Conservation (phyloP, 2,797 vertebrate genomes). For the Sebastes matsubarae region DNA sequence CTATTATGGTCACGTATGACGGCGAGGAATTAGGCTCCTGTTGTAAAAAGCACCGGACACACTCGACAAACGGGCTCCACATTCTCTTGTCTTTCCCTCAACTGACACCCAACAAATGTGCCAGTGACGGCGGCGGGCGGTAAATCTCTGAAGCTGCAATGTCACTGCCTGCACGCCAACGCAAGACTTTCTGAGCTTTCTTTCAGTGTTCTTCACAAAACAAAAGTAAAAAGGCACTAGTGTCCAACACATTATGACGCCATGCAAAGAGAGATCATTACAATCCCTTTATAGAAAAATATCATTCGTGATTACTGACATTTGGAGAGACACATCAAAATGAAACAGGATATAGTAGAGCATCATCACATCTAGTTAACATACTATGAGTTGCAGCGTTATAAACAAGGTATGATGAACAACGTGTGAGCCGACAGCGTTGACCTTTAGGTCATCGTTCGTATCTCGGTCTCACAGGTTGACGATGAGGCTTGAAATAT, state of each 20-base stretch:
- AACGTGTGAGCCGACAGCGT: conserved; percentile 14
- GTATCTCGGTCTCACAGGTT: conserved; percentile 32
- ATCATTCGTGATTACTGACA: conserved; percentile 52
- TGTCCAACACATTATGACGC: conserved; percentile 62
- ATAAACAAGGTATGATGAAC: conserved; percentile 50
- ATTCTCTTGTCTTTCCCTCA: conserved; percentile 50
- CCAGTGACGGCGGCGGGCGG: conserved; percentile 16
- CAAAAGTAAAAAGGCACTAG: conserved; percentile 87
- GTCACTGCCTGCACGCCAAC: conserved; percentile 34
- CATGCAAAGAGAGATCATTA: conserved; percentile 64
- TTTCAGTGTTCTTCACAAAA: conserved; percentile 69
- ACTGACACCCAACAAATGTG: conserved; percentile 61
- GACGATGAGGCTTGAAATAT: conserved; percentile 57
- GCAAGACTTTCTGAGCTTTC: conserved; percentile 76
- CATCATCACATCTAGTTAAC: conserved; percentile 60
- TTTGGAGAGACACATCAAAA: conserved; percentile 66
- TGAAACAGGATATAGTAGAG: conserved; percentile 61
- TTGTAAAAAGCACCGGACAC: conserved; percentile 59
- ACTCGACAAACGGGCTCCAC: conserved; percentile 68
- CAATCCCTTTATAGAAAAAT: conserved; percentile 69
- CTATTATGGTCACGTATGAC: conserved; percentile 60
- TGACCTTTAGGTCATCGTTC: conserved; percentile 36
- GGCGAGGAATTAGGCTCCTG: conserved; percentile 53
- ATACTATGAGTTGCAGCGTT: conserved; percentile 54
- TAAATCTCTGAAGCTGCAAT: conserved; percentile 51